Percentiles rank a stretch among this genome's conserved stretches.
Evolutionary conservation across 2,113 vertebrate species (phyloP).

Genomic region (Paratilapia polleni): DNA sequence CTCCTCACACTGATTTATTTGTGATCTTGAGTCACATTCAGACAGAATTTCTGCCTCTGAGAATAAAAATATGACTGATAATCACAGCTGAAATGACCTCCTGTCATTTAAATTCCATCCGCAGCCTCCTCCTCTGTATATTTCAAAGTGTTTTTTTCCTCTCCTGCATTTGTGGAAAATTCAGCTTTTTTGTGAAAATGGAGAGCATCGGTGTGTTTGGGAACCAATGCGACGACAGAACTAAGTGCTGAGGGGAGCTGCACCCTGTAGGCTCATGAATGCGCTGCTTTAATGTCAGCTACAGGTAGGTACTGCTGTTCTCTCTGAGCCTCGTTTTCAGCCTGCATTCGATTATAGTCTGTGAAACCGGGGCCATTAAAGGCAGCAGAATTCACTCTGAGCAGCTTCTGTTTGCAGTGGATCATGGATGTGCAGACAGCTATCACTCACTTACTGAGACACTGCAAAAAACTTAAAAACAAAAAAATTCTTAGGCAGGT

Average conservation of each 20-base stretch:
- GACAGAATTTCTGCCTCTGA: neutral
- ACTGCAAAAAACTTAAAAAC: too few species aligned
- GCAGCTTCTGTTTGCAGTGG: neutral
- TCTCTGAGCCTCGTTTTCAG: neutral
- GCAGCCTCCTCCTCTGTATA: neutral
- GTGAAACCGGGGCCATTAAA: neutral
- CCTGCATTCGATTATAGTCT: neutral
- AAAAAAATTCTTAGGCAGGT: too few species aligned
- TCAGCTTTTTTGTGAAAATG: neutral
- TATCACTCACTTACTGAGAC: fast-evolving
- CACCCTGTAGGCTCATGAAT: neutral
- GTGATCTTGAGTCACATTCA: neutral
- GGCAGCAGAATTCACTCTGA: neutral
- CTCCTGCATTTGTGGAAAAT: neutral
- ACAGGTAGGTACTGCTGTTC: conserved; percentile 15
- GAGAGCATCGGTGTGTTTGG: neutral
- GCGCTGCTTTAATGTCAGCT: neutral
- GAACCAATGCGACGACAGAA: neutral
- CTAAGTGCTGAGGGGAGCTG: neutral
- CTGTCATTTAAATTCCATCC: neutral
- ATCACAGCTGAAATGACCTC: neutral
- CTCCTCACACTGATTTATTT: neutral
- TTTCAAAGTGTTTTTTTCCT: neutral
- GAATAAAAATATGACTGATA: too few species aligned
- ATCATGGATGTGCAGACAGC: fast-evolving